A percentile compares a stretch with the other conserved stretches of the same genome.
phyloP scores from a whole-genome alignment of 1,140 invertebrate genomes.

The Drosophila nikananu region DNA sequence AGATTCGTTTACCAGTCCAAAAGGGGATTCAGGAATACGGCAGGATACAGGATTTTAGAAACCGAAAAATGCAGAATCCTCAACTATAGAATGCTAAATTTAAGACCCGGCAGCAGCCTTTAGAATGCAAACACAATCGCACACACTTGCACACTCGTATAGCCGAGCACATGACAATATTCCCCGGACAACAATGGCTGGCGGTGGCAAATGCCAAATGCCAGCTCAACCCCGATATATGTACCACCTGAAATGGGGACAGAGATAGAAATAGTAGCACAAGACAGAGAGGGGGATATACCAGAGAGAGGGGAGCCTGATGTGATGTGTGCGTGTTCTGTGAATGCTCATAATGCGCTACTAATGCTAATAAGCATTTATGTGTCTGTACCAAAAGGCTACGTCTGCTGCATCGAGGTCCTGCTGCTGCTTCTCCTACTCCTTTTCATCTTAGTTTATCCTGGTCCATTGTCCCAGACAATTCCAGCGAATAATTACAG shows the following conservation, averaged over 20 bases:
- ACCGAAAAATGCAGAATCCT: slow-evolving; percentile 5
- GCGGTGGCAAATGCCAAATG: slow-evolving; percentile 51
- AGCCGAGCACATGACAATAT: slow-evolving; percentile 31
- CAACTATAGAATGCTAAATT: slow-evolving; percentile 24
- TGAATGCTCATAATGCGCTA: slow-evolving; percentile 72
- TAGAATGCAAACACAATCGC: slow-evolving; percentile 12
- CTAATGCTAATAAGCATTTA: slow-evolving; percentile 79
- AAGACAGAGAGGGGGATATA: slow-evolving; percentile 6
- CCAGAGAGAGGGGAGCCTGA: neutral
- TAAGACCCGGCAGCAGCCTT: slow-evolving; percentile 15
- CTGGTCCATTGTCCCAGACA: slow-evolving; percentile 16
- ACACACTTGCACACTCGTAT: neutral
- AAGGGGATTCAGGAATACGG: neutral
- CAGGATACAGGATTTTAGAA: neutral
- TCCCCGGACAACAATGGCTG: slow-evolving; percentile 44
- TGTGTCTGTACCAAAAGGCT: slow-evolving; percentile 41
- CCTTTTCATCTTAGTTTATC: neutral
- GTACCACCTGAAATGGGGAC: slow-evolving; percentile 5
- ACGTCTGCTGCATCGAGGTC: slow-evolving; percentile 15
- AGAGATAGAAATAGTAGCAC: neutral
- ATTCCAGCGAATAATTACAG: slow-evolving; percentile 39
- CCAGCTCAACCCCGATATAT: slow-evolving; percentile 32
- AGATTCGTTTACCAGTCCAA: neutral
- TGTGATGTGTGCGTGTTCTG: slow-evolving; percentile 22
- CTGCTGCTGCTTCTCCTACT: neutral